Conservation (phyloP, 2,113 vertebrate species). For the Maccullochella peelii region DNA sequence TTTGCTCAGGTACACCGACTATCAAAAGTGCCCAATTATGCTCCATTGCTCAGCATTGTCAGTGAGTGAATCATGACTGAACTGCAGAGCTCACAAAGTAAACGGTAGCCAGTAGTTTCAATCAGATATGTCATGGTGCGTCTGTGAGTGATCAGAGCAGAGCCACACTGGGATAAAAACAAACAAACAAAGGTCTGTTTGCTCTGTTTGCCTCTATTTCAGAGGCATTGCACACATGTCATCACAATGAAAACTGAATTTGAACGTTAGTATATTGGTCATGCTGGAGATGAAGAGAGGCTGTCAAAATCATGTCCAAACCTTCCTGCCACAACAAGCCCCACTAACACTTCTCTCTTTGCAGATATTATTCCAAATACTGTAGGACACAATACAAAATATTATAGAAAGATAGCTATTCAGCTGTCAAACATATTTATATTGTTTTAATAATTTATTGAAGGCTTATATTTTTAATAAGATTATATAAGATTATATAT, state of each 20-base stretch:
- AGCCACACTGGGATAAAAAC: background rate
- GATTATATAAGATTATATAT: too few relatives aligned
- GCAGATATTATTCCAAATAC: background rate
- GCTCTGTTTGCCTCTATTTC: background rate
- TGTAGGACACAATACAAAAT: background rate
- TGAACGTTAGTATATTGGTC: background rate
- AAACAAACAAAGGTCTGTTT: conserved; percentile 5
- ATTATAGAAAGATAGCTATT: background rate
- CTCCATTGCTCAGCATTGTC: background rate
- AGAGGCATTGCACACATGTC: background rate
- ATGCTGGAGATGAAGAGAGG: background rate
- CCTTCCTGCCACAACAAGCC: background rate
- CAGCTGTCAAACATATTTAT: background rate
- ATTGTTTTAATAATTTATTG: background rate
- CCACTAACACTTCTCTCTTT: background rate
- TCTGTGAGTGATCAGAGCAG: background rate
- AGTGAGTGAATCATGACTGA: conserved; percentile 1
- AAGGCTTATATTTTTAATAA: too few relatives aligned
- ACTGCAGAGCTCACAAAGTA: background rate
- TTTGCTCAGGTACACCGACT: background rate
- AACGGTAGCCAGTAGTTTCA: background rate
- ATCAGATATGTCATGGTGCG: background rate
- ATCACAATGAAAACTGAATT: background rate
- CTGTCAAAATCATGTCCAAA: background rate
- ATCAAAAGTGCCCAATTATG: background rate